A percentile compares a stretch with the other conserved stretches of the same genome.
These are phyloP conservation scores for Enteromius radiatus DNA, from an alignment of 2,797 vertebrate species.

Conservation along the genomic window DNA sequence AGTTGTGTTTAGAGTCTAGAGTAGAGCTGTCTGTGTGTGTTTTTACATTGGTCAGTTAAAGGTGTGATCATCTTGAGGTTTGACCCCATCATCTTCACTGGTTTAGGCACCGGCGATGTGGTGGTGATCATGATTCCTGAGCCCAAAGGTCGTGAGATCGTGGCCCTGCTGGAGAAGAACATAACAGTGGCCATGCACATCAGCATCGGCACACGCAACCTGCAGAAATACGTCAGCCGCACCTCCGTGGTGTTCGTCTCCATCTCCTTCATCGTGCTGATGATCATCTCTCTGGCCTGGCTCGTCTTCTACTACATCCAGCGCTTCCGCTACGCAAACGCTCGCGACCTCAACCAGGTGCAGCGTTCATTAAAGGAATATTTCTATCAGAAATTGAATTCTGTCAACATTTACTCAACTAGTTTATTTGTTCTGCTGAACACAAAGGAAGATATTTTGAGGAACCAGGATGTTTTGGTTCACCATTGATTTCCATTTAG, in stretches of 20 bases:
- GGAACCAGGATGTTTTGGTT: too few species aligned
- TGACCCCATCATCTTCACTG: background rate
- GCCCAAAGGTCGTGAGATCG: slow-evolving; percentile 92
- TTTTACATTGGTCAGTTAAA: background rate
- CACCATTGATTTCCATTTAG: too few species aligned
- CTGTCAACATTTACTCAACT: too few species aligned
- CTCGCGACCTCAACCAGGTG: slow-evolving; percentile 94
- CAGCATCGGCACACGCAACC: slow-evolving; percentile 94
- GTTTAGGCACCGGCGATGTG: slow-evolving; percentile 87
- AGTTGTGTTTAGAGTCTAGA: background rate
- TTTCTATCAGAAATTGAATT: too few species aligned
- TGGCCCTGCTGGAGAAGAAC: slow-evolving; percentile 86
- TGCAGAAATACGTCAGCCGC: slow-evolving; percentile 98
- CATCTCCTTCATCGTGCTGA: slow-evolving; percentile 99
- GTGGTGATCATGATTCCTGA: slow-evolving; percentile 98
- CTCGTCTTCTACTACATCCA: slow-evolving; percentile 99
- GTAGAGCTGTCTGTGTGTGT: background rate
- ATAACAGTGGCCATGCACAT: slow-evolving; percentile 89
- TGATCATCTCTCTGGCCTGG: slow-evolving; percentile 99
- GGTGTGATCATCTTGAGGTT: background rate
- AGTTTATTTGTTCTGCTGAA: too few species aligned
- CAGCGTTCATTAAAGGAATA: too few species aligned
- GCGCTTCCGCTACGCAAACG: slow-evolving; percentile 97
- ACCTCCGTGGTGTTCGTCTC: slow-evolving; percentile 98
- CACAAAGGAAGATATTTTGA: too few species aligned